A percentile compares a stretch with the other conserved stretches of the same genome.
Conservation (phyloP, 2,113 vertebrate species). For the Athene cunicularia region DNA sequence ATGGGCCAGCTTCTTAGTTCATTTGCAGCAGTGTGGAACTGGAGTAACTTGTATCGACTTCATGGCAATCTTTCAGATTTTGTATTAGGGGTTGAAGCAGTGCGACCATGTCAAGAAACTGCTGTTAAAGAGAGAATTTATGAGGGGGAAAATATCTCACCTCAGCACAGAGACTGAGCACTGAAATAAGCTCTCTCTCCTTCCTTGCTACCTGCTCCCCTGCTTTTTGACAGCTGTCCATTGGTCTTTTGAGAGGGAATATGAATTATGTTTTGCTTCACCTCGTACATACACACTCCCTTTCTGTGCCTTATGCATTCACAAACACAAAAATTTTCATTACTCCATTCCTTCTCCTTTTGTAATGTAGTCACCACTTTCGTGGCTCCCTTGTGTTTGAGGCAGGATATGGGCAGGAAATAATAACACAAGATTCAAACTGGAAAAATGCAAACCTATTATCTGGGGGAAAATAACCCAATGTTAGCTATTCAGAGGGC, state of each 20-base stretch:
- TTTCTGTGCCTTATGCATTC: background rate
- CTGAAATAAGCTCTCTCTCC: background rate
- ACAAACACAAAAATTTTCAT: background rate
- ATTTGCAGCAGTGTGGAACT: background rate
- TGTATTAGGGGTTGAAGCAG: background rate
- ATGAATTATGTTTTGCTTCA: background rate
- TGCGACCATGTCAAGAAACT: background rate
- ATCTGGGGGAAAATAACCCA: slow-evolving; percentile 62
- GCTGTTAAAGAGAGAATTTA: background rate
- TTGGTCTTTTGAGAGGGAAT: background rate
- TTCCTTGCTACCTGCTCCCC: background rate
- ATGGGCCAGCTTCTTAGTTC: background rate
- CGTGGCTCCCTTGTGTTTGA: slow-evolving; percentile 37
- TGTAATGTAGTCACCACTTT: slow-evolving; percentile 37
- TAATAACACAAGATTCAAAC: slow-evolving; percentile 55
- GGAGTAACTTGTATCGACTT: accelerated
- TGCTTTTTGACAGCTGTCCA: background rate
- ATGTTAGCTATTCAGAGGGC: slow-evolving; percentile 43
- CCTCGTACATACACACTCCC: accelerated
- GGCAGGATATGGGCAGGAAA: slow-evolving; percentile 67
- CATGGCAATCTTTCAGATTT: background rate
- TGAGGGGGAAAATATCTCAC: background rate
- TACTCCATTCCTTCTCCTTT: slow-evolving; percentile 8
- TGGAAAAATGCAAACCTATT: slow-evolving; percentile 64
- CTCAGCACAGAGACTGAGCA: background rate